Conservation (phyloP, 2,888 invertebrate genomes). For the Lydus trimaculatus region DNA sequence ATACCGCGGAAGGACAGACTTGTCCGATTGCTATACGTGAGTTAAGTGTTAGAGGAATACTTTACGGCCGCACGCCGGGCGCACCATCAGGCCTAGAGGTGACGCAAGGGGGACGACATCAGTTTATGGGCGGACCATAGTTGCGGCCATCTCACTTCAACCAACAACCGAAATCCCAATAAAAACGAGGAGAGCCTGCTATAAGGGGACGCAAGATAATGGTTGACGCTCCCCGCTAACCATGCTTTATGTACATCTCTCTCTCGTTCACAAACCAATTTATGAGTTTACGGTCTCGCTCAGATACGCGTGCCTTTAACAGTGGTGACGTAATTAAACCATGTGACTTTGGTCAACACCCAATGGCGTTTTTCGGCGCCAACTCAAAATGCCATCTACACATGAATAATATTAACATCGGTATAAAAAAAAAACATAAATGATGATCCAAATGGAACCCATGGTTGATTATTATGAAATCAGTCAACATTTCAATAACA, state of each 20-base stretch:
- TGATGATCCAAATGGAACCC: background rate
- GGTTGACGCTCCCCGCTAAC: constrained; percentile 63
- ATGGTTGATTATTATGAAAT: constrained; percentile 20
- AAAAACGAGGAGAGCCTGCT: constrained; percentile 48
- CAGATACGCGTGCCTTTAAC: constrained; percentile 57
- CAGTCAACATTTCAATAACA: constrained; percentile 8
- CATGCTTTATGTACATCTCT: constrained; percentile 63
- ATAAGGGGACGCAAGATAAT: constrained; percentile 61
- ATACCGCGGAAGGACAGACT: constrained; percentile 52
- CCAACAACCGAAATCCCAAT: constrained; percentile 23
- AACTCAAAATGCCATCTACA: constrained; percentile 51
- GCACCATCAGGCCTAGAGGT: constrained; percentile 56
- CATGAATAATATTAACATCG: constrained; percentile 19
- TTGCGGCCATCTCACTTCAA: constrained; percentile 58
- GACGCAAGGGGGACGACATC: constrained; percentile 51
- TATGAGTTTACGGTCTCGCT: constrained; percentile 61
- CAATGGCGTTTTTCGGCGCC: constrained; percentile 60
- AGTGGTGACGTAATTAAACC: constrained; percentile 58
- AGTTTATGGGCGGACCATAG: constrained; percentile 63
- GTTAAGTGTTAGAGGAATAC: constrained; percentile 62
- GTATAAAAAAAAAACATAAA: background rate
- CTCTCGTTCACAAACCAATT: constrained; percentile 61
- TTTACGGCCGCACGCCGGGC: constrained; percentile 59
- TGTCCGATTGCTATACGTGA: constrained; percentile 62
- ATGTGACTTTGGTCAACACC: constrained; percentile 57